Conservation (phyloP, 2,797 vertebrate species). For the Buphagus erythrorhynchus region DNA sequence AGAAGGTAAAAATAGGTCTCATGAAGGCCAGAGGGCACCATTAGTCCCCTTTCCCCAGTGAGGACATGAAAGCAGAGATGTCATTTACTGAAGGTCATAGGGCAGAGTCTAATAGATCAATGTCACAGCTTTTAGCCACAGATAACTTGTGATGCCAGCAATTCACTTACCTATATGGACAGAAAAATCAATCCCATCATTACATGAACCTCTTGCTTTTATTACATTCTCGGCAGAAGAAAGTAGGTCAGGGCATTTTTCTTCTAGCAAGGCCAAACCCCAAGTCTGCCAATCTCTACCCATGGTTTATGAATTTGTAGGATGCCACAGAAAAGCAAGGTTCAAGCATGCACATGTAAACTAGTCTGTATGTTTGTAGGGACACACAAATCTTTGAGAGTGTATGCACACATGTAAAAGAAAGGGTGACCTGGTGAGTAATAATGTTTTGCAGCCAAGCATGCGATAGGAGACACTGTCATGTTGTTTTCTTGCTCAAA, state of each 20-base stretch:
- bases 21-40: not conserved
- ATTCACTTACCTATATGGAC: conserved; percentile 61
- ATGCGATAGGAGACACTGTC: not conserved
- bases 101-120: conserved; percentile 39
- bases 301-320: not conserved
- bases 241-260: conserved; percentile 40
- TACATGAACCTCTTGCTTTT: conserved; percentile 41
- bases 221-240: conserved; percentile 14
- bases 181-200: conserved; percentile 57
- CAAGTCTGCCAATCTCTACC: not conserved
- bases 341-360: not conserved
- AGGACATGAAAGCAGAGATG: not conserved
- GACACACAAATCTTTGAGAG: not conserved
- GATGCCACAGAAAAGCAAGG: not conserved
- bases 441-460: not conserved
- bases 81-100: conserved; percentile 38
- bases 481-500: not conserved
- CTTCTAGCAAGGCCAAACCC: not conserved
- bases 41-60: not conserved
- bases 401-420: fast-evolving
- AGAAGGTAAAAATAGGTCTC: not conserved
- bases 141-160: conserved; percentile 59
- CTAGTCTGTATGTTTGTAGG: not conserved
- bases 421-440: not conserved
- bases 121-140: conserved; percentile 67